Conservation (phyloP, 2,797 vertebrate species). For the Sebastes itinus region DNA sequence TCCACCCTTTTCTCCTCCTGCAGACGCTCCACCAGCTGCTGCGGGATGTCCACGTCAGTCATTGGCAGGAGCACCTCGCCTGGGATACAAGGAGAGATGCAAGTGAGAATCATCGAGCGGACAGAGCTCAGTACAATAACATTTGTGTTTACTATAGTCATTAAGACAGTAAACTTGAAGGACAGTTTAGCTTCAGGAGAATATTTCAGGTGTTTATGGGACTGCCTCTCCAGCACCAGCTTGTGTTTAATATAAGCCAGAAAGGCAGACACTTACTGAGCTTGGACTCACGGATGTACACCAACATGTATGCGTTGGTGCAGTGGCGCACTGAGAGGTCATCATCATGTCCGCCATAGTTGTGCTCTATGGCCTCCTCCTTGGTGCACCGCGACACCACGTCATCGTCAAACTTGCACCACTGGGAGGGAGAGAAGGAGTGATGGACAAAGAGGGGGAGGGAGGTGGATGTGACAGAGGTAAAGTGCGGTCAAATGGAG, state of each 20-base stretch:
- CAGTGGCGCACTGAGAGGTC: constrained; percentile 98
- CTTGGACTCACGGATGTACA: constrained; percentile 98
- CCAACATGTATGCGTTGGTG: constrained; percentile 99
- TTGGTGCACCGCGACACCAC: constrained; percentile 98
- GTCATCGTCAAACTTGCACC: constrained; percentile 99
- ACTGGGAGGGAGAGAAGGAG: constrained; percentile 75
- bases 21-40: constrained; percentile 96
- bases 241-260: neutral
- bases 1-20: constrained; percentile 98
- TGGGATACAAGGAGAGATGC: constrained; percentile 50
- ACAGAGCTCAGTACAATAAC: no score
- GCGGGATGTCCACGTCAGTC: constrained; percentile 97
- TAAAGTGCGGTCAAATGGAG: neutral
- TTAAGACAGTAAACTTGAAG: neutral
- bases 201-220: neutral
- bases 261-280: constrained; percentile 85
- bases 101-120: neutral
- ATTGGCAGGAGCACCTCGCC: constrained; percentile 96
- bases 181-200: neutral
- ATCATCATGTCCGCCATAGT: constrained; percentile 97
- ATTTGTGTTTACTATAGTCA: neutral
- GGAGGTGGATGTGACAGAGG: neutral
- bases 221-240: neutral
- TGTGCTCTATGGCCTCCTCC: constrained; percentile 98
- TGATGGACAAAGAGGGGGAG: neutral